Base-by-base conservation (phyloP, 2,888 invertebrate species). In the Stenolophus ochropezus region DNA sequence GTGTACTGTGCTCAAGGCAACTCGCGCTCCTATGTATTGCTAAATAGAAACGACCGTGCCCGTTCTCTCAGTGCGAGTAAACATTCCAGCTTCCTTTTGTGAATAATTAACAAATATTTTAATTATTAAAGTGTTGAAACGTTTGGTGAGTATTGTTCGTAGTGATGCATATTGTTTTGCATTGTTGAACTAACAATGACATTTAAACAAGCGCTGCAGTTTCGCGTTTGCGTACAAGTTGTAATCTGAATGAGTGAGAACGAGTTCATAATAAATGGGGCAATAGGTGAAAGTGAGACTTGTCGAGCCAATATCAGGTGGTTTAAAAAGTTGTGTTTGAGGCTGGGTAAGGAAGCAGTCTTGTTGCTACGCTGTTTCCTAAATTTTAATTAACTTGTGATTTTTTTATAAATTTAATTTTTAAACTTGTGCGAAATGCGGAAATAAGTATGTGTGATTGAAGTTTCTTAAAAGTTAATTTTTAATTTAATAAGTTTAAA, bases 201-300 rank as follows among this genome's bases (percentile, higher is more conserved):
- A 79, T 79, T 77, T 77, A 42, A 61, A 58, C 61, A 77, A 18
- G 61, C 42, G 71, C 53, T 33, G 25, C 18, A 25, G 79, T 69
- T 65, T 69, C 53, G 69, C 65, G 42, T 42, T 69, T 69, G 65
- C 65, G 65, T 69, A 69, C 8, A 25, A 61, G 33, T 69, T 33
- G 65, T 69, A 69, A 75, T 53, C 53, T 25, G 75, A 75, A 75
- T 53, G 27, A 83, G 79, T 80, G 82, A 80, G 61, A 83, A 79
- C 83, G 84, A 82, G 82, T 83, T 84, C 80, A 83, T 83, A 81
- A 83, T 82, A 88, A 87, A 88, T 87, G 86, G 88, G 88, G 86
- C 88, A 88, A 85, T 86, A 84, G 87, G 88, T 87, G 89, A 89
- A 89, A 89, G 89, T 89, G 86, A 87, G 83, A 78, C 77, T 77